These are phyloP conservation scores for Mus spretus DNA, from an alignment of 2,797 vertebrate genomes.

Conservation along the genomic window DNA sequence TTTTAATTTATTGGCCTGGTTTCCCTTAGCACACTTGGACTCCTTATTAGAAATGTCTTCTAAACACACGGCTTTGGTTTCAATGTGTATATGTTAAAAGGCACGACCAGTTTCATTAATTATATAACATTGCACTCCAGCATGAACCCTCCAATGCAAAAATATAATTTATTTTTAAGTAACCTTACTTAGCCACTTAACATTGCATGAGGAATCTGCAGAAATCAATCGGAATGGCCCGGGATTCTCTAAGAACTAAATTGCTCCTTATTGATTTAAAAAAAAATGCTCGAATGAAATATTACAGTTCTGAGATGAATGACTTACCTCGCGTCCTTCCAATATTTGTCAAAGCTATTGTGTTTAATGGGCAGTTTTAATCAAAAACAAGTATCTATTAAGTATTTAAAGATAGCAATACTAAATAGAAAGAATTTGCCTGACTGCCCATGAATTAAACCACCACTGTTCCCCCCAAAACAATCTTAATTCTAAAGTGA, in stretches of 20 bases:
- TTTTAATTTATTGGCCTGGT: not conserved
- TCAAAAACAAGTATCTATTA: constrained; percentile 40
- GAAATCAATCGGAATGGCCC: constrained; percentile 25
- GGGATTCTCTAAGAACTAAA: constrained; percentile 43
- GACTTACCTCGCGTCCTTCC: not conserved
- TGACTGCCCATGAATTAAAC: not conserved
- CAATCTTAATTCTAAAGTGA: not conserved
- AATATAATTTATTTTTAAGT: constrained; percentile 50
- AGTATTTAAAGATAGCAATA: constrained; percentile 3
- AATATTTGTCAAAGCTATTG: constrained; percentile 59
- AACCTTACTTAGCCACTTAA: constrained; percentile 46
- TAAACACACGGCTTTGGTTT: too few relatives aligned
- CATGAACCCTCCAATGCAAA: not conserved
- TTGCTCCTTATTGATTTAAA: constrained; percentile 59
- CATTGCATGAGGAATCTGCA: constrained; percentile 16
- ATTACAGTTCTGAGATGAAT: not conserved
- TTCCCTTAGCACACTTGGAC: not conserved
- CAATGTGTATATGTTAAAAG: not conserved
- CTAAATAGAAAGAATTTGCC: constrained; percentile 8
- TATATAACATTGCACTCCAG: not conserved
- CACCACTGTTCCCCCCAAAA: not conserved
- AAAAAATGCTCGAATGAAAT: constrained; percentile 13
- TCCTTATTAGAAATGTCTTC: not conserved
- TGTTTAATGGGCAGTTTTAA: constrained; percentile 40
- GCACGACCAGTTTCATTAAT: not conserved